Evolutionary conservation across 2,888 invertebrate species (phyloP), one percentile per base, ranked within the genome.

Genomic region (Rhogogaster chlorosoma): DNA sequence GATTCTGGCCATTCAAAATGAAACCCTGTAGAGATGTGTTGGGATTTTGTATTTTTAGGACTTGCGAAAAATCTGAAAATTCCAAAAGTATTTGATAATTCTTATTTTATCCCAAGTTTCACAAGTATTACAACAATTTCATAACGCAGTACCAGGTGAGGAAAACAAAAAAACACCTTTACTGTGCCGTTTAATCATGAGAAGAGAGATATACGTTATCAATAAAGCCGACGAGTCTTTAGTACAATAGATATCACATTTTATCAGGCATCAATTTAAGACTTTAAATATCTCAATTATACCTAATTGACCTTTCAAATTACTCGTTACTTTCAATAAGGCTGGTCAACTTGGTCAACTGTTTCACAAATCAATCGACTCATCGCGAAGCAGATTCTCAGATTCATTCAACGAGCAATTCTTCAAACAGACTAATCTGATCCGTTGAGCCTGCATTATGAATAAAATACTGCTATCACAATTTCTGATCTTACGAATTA

Each of bases 301-400:
- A 32, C 78, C 84, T 87, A 88, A 89, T 90, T 89, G 89, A 88
- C 86, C 88, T 85, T 86, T 87, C 85, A 85, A 88, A 86, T 88
- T 87, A 67, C 67, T 29, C 45, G n/a, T 45, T n/a, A 15, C 29
- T 67, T 45, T 22, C 42, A 83, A 83, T 83, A 5, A 36, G 49
- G 15, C 61, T 22, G 42, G 83, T 70, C 42, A 67, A 49, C 67
- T 83, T 49, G 67, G 61, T 42, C 64, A 67, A 67, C 42, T n/a
- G 26, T 83, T 83, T 67, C 49, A 83, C 70, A 22, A 70, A 83
- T 45, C 67, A 64, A 82, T 42, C 36, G 18, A 22, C 6, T 29
- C 80, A 22, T 4, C 57, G 29, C 29, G 2, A 9, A 32, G 0
- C 15, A 49, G 75, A n/a, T n/a, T 49, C 53, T 53, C 45, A 26